These are phyloP conservation scores for Aphidius ervi DNA, from an alignment of 1,140 invertebrate species.

Conservation along the genomic window DNA sequence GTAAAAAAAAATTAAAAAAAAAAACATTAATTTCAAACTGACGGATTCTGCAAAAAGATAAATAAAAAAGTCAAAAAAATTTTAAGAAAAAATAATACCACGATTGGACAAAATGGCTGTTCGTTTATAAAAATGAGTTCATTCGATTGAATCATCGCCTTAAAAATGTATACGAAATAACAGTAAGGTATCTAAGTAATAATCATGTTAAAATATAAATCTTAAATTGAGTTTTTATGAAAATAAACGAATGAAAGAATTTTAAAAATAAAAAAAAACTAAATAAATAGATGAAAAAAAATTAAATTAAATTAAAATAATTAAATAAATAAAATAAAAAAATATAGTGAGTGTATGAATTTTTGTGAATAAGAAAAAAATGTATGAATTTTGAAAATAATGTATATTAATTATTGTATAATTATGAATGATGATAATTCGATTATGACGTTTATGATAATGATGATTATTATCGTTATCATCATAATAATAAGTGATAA, in stretches of 20 bases:
- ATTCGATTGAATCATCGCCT: constrained; percentile 57
- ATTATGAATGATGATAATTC: constrained; percentile 39
- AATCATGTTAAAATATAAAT: constrained; percentile 50
- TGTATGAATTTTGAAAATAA: constrained; percentile 23
- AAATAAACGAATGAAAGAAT: constrained; percentile 30
- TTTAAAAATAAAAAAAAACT: constrained; percentile 18
- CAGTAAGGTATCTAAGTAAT: constrained; percentile 55
- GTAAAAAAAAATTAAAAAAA: neutral
- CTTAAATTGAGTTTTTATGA: constrained; percentile 34
- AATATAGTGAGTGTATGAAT: constrained; percentile 1
- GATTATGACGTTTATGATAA: constrained; percentile 39
- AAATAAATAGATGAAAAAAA: constrained; percentile 11
- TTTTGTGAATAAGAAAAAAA: constrained; percentile 16
- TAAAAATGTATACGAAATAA: constrained; percentile 58
- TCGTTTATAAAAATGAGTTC: constrained; percentile 49
- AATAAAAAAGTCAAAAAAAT: constrained; percentile 2
- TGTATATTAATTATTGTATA: constrained; percentile 53
- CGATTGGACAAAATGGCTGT: constrained; percentile 48
- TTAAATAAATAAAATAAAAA: constrained; percentile 13
- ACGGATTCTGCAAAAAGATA: neutral
- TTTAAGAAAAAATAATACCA: neutral
- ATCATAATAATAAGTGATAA: constrained; percentile 36
- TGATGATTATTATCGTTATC: constrained; percentile 37
- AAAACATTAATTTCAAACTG: neutral
- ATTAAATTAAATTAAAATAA: constrained; percentile 21